These are phyloP conservation scores for Lamellibrachia columna DNA, from an alignment of 2,888 invertebrate species.

Conservation along the genomic window DNA sequence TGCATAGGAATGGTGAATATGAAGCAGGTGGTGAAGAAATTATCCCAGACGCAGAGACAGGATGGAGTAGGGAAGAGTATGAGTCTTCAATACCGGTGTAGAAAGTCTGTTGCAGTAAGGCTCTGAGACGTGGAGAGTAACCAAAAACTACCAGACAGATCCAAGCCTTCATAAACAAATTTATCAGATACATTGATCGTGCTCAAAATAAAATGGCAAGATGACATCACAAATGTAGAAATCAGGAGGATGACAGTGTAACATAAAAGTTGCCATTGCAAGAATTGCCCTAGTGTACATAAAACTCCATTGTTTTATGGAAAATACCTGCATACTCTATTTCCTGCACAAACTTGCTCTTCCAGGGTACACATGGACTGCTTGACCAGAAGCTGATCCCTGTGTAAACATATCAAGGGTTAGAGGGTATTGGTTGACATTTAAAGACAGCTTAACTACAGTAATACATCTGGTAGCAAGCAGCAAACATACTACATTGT, in stretches of 20 bases:
- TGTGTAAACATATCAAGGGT: slow-evolving; percentile 4
- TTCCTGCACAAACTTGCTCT: background rate
- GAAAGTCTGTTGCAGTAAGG: no score
- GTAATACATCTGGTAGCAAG: background rate
- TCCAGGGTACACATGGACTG: background rate
- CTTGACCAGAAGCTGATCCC: background rate
- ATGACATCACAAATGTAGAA: no score
- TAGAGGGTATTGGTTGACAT: background rate
- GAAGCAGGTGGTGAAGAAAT: background rate
- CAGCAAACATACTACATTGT: background rate
- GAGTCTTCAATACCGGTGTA: no score
- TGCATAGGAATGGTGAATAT: background rate
- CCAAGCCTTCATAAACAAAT: no score
- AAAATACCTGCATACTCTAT: background rate
- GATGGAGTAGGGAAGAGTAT: background rate
- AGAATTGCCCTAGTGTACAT: background rate
- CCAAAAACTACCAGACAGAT: no score
- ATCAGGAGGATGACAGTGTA: no score
- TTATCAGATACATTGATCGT: no score
- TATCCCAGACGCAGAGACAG: background rate
- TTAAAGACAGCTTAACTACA: background rate
- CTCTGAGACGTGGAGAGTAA: no score
- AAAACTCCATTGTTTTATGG: background rate
- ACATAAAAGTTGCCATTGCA: no score
- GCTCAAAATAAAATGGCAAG: no score